phyloP scores from a whole-genome alignment of 1,140 invertebrate species.

The Zaprionus nigranus region DNA sequence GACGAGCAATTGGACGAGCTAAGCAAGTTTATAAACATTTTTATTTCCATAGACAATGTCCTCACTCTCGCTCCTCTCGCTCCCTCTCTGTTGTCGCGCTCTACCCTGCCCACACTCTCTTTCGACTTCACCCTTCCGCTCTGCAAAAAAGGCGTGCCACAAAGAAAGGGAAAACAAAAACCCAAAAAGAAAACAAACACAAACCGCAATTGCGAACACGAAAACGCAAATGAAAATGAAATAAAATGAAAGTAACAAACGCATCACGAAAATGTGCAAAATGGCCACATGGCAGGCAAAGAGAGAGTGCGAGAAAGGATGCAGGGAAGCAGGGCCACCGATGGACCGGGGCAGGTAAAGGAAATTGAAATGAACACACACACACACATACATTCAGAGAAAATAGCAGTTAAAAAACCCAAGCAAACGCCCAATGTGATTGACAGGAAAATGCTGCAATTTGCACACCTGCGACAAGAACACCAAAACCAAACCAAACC shows the following conservation, averaged over 20 bases:
- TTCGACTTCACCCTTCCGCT: background rate
- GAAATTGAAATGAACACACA: slow-evolving; percentile 22
- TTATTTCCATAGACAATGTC: slow-evolving; percentile 20
- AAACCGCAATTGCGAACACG: slow-evolving; percentile 60
- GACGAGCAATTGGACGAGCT: slow-evolving; percentile 33
- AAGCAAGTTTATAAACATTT: slow-evolving; percentile 64
- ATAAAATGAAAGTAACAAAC: slow-evolving; percentile 15
- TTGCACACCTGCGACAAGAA: slow-evolving; percentile 13
- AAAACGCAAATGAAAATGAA: slow-evolving; percentile 33
- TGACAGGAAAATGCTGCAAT: slow-evolving; percentile 23
- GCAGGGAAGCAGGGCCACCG: background rate
- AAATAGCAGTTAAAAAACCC: slow-evolving; percentile 13
- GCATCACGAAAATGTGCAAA: slow-evolving; percentile 28
- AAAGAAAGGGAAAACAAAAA: slow-evolving; percentile 11
- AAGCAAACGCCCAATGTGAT: slow-evolving; percentile 14
- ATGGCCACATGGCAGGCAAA: slow-evolving; percentile 18
- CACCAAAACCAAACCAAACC: background rate
- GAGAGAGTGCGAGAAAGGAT: background rate
- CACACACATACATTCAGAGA: slow-evolving; percentile 7
- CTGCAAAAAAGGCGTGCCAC: background rate
- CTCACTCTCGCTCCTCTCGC: background rate
- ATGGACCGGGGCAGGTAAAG: background rate
- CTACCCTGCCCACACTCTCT: background rate
- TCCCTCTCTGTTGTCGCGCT: background rate
- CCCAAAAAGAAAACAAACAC: slow-evolving; percentile 30